Percentiles rank a stretch among this genome's conserved stretches.
Conservation (phyloP, 2,888 invertebrate genomes). For the Lithophane leautieri region DNA sequence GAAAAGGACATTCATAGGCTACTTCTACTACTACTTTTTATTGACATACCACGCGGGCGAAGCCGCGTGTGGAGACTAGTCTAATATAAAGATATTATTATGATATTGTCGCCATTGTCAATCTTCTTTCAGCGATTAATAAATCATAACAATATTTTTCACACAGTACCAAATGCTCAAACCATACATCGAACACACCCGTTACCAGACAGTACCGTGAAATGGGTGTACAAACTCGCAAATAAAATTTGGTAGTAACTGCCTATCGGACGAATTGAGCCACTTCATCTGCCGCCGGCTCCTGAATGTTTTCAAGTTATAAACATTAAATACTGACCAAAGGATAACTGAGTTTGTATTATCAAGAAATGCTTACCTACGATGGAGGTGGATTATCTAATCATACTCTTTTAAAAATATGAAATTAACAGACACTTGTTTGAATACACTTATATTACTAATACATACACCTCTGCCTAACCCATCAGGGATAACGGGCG, state of each 20-base stretch:
- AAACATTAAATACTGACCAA: slow-evolving; percentile 18
- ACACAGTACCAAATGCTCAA: slow-evolving; percentile 30
- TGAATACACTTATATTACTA: no score
- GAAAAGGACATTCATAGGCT: no score
- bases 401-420: neutral
- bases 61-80: no score
- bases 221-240: slow-evolving; percentile 79
- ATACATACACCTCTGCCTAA: neutral
- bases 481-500: no score
- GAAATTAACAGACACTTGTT: neutral
- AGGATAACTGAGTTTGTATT: neutral
- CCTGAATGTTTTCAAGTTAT: slow-evolving; percentile 11
- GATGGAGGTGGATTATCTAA: neutral
- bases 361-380: neutral
- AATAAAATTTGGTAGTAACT: slow-evolving; percentile 80
- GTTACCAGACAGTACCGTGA: slow-evolving; percentile 70
- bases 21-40: no score
- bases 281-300: slow-evolving; percentile 16
- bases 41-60: no score
- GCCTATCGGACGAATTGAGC: slow-evolving; percentile 66
- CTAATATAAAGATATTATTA: no score
- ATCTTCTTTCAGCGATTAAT: neutral
- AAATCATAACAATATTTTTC: neutral
- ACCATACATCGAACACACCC: slow-evolving; percentile 37
- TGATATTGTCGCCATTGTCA: neutral